Evolutionary conservation across 1,140 invertebrate species (phyloP).

Genomic region (Cydia strobilella): DNA sequence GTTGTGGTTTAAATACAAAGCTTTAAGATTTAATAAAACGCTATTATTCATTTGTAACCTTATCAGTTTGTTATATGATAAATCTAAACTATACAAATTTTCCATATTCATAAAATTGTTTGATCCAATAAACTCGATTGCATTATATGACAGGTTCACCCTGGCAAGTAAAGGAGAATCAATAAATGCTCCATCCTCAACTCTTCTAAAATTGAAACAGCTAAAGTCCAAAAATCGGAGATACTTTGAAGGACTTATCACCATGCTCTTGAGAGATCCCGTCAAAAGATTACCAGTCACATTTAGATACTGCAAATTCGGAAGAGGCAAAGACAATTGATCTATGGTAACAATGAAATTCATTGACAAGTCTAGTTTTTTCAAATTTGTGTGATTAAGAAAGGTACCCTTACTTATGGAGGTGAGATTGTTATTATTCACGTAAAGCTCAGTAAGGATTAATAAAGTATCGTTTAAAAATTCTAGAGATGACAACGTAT

Average conservation of each 20-base stretch:
- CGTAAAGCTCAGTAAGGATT: slow-evolving; percentile 54
- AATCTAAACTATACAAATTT: slow-evolving; percentile 64
- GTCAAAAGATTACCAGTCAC: slow-evolving; percentile 52
- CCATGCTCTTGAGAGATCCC: slow-evolving; percentile 49
- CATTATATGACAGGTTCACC: slow-evolving; percentile 64
- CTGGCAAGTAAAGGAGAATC: slow-evolving; percentile 55
- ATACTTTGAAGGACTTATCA: slow-evolving; percentile 57
- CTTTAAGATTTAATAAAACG: slow-evolving; percentile 47
- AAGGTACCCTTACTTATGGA: slow-evolving; percentile 47
- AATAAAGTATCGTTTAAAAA: slow-evolving; percentile 52
- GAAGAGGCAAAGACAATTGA: slow-evolving; percentile 52
- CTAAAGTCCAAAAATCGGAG: slow-evolving; percentile 62
- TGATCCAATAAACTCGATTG: slow-evolving; percentile 49
- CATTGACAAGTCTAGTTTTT: slow-evolving; percentile 57
- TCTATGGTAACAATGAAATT: slow-evolving; percentile 56
- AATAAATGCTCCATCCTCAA: slow-evolving; percentile 55
- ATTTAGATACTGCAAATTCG: slow-evolving; percentile 62
- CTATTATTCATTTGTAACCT: slow-evolving; percentile 46
- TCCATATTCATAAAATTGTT: slow-evolving; percentile 56
- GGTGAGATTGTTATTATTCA: slow-evolving; percentile 56
- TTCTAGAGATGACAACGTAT: slow-evolving; percentile 48
- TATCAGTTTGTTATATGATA: slow-evolving; percentile 57
- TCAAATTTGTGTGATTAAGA: slow-evolving; percentile 47
- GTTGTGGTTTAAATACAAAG: slow-evolving; percentile 62
- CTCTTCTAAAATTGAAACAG: slow-evolving; percentile 54